These are phyloP conservation scores for Anoncus sp. DNA, from an alignment of 2,888 invertebrate species.

Conservation along the genomic window DNA sequence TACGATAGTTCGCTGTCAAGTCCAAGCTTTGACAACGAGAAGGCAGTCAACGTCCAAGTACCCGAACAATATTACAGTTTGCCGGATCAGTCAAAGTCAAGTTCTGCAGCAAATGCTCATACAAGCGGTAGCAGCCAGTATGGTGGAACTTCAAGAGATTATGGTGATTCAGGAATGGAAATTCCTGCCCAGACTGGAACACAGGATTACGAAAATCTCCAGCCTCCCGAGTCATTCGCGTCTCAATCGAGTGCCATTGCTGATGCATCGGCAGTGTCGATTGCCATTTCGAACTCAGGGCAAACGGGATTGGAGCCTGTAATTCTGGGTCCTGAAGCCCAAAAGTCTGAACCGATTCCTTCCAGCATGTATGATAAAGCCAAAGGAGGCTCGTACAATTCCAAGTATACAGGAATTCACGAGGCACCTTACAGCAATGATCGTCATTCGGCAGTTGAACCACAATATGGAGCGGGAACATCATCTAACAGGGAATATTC, in stretches of 20 bases:
- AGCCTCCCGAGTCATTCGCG: background rate
- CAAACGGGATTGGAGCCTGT: slow-evolving; percentile 37
- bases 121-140: slow-evolving; percentile 4
- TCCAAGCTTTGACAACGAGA: background rate
- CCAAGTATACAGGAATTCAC: slow-evolving; percentile 19
- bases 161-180: background rate
- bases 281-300: slow-evolving; percentile 24
- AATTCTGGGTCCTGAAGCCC: background rate
- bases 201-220: background rate
- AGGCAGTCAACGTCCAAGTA: background rate
- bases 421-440: slow-evolving; percentile 19
- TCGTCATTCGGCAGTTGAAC: slow-evolving; percentile 14
- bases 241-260: slow-evolving; percentile 53
- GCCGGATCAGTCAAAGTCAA: slow-evolving; percentile 13
- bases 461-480: slow-evolving; percentile 23
- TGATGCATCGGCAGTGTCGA: slow-evolving; percentile 33
- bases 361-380: slow-evolving; percentile 1
- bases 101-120: slow-evolving; percentile 29
- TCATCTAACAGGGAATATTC: slow-evolving; percentile 27
- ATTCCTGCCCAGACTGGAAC: background rate
- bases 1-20: background rate
- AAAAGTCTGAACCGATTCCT: background rate
- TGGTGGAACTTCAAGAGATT: slow-evolving; percentile 7
- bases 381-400: slow-evolving; percentile 18
- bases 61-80: background rate